Evolutionary conservation across 1,140 invertebrate species (phyloP).

Genomic region (Cotesia glomerata): DNA sequence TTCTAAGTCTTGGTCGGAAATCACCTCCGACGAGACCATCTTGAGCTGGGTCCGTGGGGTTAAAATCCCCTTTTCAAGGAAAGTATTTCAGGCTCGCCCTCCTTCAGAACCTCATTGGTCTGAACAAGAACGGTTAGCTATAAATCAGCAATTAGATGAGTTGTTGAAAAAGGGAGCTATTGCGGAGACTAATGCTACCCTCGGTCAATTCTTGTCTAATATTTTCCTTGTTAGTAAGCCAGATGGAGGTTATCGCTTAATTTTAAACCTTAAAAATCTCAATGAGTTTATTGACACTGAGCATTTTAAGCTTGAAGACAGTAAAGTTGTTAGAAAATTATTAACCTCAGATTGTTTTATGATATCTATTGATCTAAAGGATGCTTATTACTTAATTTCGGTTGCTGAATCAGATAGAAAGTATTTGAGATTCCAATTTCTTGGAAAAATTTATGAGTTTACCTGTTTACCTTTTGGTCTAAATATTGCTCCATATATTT

Average conservation of each 20-base stretch:
- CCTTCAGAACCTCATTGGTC: slow-evolving; percentile 13
- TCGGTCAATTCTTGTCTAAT: slow-evolving; percentile 10
- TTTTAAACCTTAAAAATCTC: slow-evolving; percentile 16
- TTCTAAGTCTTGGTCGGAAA: background rate
- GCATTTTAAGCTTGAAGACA: no score
- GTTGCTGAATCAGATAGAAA: no score
- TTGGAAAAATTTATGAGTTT: no score
- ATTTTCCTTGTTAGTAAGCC: slow-evolving; percentile 23
- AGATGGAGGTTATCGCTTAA: slow-evolving; percentile 4
- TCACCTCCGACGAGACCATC: slow-evolving; percentile 17
- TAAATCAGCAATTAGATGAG: background rate
- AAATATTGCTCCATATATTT: no score
- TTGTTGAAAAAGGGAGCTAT: slow-evolving; percentile 6
- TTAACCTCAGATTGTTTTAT: no score
- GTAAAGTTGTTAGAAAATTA: no score
- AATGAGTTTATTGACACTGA: no score
- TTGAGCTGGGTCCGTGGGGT: slow-evolving; percentile 20
- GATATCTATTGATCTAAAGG: no score
- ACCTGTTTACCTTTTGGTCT: no score
- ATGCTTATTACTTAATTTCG: no score
- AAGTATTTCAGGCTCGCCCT: background rate
- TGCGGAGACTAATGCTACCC: background rate
- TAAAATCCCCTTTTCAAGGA: slow-evolving; percentile 7
- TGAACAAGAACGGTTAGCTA: background rate
- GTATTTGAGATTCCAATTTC: no score